Base-by-base conservation (phyloP, 2,888 invertebrate genomes). In the Alentia gelatinosa region DNA sequence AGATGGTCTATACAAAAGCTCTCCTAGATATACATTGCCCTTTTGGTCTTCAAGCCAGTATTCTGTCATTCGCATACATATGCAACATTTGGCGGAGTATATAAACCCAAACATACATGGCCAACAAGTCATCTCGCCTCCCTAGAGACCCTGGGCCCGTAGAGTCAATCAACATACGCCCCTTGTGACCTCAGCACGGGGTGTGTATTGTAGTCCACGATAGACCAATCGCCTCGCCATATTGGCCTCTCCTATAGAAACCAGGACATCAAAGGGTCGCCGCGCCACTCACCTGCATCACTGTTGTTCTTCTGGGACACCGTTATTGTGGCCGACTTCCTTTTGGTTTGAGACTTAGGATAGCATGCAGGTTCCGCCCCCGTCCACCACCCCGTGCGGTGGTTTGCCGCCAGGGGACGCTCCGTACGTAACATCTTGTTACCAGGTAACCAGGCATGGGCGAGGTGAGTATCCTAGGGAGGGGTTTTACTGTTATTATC, bases 261-360 rank as follows among this genome's bases (percentile, higher is more conserved):
- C 12, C 30, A 4, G 30, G 12, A 68, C 68, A 68, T 68, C 68
- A 68, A 68, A 68, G 68, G 26, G 26, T 12, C 68, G 30, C 68
- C 26, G 30, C 4, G 68, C 30, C 68, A 30, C 26, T n/a, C 30
- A 68, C n/a, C 68, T 30, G n/a, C 30, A 68, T 56, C n/a, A 56
- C 30, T 68, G 68, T 68, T 68, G 68, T 68, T 68, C 68, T 68
- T 68, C 68, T 68, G 68, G 30, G 68, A 12, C 68, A n/a, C 68
- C 68, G 26, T 30, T 68, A 68, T 68, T 68, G 68, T 68, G 23
- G 30, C 68, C 26, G 33, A 56, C 3, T 12, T 56, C 56, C 56
- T 68, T 19, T 0, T 68, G 30, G 68, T 68, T 68, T 68, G 68
- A 30, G 68, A 15, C 30, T 68, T 30, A 12, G 26, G 30, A 12